phyloP scores from a whole-genome alignment of 2,113 vertebrate genomes.

The Cephalopterus ornatus region DNA sequence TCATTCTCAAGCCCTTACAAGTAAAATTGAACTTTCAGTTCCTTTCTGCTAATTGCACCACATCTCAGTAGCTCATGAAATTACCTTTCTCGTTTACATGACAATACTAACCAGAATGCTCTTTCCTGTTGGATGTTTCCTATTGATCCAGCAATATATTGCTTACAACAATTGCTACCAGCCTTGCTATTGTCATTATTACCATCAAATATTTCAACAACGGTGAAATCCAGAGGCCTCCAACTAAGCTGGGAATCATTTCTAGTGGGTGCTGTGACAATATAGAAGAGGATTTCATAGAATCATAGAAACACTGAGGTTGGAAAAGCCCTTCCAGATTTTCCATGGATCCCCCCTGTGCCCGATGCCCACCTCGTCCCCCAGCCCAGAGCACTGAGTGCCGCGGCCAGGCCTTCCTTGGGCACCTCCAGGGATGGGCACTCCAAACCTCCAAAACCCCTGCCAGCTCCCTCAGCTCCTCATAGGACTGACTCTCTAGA shows the following conservation, averaged over 20 bases:
- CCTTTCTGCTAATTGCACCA: background rate
- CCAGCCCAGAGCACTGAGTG: background rate
- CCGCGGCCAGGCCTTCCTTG: fast-evolving
- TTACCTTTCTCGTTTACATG: background rate
- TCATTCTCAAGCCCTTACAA: background rate
- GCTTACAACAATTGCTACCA: background rate
- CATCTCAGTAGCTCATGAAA: background rate
- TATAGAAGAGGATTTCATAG: background rate
- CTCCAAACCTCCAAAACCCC: too few relatives aligned
- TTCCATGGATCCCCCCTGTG: background rate
- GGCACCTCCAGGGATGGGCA: background rate
- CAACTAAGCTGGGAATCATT: background rate
- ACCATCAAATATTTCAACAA: background rate
- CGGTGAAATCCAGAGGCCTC: background rate
- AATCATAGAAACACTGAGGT: background rate
- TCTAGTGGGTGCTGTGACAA: background rate
- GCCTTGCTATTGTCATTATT: background rate
- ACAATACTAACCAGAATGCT: background rate
- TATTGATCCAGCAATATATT: background rate
- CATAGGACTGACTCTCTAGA: too few relatives aligned
- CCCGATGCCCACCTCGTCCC: fast-evolving
- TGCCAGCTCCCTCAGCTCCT: too few relatives aligned
- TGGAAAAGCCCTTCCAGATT: background rate
- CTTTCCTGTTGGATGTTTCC: background rate
- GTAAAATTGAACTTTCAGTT: background rate